Evolutionary conservation across 2,113 vertebrate species (phyloP).

Genomic region (Rana temporaria): DNA sequence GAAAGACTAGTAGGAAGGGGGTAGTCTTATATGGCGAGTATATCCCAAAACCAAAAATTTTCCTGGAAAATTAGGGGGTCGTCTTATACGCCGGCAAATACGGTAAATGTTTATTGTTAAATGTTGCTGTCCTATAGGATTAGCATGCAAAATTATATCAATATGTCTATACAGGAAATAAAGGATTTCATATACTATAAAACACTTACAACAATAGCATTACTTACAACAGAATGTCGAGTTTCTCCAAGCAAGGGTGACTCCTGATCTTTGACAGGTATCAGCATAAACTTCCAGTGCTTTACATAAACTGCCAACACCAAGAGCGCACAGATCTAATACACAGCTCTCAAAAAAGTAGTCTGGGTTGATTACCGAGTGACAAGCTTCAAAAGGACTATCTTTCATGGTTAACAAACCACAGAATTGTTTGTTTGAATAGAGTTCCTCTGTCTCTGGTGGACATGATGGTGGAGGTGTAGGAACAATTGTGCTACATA

Average conservation of each 20-base stretch:
- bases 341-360: conserved; percentile 77
- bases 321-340: conserved; percentile 74
- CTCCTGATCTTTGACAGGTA: conserved; percentile 73
- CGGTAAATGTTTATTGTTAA: no score
- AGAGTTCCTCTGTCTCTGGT: conserved; percentile 62
- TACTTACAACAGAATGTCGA: conserved; percentile 76
- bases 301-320: conserved; percentile 69
- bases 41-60: no score
- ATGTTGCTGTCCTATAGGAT: no score
- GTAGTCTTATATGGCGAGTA: no score
- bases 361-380: conserved; percentile 65
- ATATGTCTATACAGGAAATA: no score
- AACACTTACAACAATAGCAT: no score
- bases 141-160: no score
- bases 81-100: no score
- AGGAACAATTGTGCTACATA: conserved; percentile 62
- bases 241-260: conserved; percentile 76
- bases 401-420: conserved; percentile 71
- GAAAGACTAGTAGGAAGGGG: no score
- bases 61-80: no score
- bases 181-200: no score
- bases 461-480: conserved; percentile 66
- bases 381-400: conserved; percentile 77
- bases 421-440: conserved; percentile 71
- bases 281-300: conserved; percentile 69